These are phyloP conservation scores for Bufotes viridis DNA, from an alignment of 2,797 vertebrate genomes.

Conservation along the genomic window DNA sequence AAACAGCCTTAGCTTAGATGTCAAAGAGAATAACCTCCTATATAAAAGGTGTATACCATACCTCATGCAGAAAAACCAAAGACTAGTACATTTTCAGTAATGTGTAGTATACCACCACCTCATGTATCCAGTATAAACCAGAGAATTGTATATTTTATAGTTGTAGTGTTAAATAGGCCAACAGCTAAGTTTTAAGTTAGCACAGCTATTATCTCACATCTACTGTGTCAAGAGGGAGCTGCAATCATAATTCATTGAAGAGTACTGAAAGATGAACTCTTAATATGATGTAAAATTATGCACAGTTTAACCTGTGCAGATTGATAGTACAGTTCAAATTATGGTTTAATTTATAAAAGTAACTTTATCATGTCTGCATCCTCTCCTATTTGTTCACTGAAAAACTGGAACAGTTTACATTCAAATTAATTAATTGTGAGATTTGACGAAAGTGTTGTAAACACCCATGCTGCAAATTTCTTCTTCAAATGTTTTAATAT, in stretches of 20 bases:
- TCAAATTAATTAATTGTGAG: too few species aligned
- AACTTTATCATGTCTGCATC: too few species aligned
- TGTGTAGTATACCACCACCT: neutral
- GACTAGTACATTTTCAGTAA: neutral
- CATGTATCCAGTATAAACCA: neutral
- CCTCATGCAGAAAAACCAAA: neutral
- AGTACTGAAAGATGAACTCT: too few species aligned
- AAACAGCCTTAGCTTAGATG: neutral
- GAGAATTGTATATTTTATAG: neutral
- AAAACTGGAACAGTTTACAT: too few species aligned
- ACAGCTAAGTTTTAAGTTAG: neutral
- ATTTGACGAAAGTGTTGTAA: too few species aligned
- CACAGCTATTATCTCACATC: neutral
- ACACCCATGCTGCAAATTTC: too few species aligned
- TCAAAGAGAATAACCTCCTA: neutral
- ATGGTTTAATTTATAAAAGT: too few species aligned
- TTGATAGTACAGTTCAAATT: too few species aligned
- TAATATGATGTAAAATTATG: too few species aligned
- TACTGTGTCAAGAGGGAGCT: neutral
- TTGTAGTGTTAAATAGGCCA: neutral
- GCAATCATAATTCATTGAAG: neutral
- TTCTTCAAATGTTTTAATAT: too few species aligned
- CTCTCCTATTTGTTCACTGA: too few species aligned
- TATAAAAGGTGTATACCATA: neutral
- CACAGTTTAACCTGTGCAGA: too few species aligned